Conservation (phyloP, 2,113 vertebrate genomes). For the Corythaixoides concolor region DNA sequence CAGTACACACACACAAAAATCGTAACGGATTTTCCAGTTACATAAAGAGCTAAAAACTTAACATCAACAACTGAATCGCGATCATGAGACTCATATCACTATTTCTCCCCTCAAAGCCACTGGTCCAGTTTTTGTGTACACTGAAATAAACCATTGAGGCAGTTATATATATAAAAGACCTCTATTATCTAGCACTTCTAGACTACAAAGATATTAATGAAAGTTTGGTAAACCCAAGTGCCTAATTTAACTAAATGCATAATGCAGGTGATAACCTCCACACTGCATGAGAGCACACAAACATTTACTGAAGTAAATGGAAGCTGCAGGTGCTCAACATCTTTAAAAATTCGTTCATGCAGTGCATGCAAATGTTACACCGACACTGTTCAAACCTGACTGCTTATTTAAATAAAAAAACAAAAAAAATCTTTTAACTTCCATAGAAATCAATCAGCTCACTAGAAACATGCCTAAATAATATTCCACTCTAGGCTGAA, state of each 20-base stretch:
- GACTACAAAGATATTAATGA: not conserved
- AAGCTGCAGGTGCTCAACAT: not conserved
- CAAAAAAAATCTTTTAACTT: not conserved
- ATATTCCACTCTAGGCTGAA: not conserved
- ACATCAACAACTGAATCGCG: not conserved
- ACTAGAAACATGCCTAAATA: not conserved
- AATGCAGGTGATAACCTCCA: not conserved
- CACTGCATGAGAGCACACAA: not conserved
- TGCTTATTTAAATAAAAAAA: not conserved
- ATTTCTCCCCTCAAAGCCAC: not conserved
- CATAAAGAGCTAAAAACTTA: not conserved
- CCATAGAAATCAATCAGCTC: not conserved
- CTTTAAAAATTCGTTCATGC: not conserved
- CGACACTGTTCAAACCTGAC: not conserved
- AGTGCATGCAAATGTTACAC: not conserved
- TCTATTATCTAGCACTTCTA: not conserved
- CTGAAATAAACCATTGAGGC: not conserved
- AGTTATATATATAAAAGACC: not conserved
- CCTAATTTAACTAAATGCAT: not conserved
- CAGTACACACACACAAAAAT: not conserved
- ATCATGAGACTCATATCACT: not conserved
- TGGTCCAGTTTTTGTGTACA: not conserved
- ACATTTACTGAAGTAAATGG: not conserved
- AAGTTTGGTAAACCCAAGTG: not conserved
- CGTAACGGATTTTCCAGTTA: not conserved